These are phyloP conservation scores for Amphimallon solstitiale DNA, from an alignment of 2,888 invertebrate genomes.

Conservation along the genomic window DNA sequence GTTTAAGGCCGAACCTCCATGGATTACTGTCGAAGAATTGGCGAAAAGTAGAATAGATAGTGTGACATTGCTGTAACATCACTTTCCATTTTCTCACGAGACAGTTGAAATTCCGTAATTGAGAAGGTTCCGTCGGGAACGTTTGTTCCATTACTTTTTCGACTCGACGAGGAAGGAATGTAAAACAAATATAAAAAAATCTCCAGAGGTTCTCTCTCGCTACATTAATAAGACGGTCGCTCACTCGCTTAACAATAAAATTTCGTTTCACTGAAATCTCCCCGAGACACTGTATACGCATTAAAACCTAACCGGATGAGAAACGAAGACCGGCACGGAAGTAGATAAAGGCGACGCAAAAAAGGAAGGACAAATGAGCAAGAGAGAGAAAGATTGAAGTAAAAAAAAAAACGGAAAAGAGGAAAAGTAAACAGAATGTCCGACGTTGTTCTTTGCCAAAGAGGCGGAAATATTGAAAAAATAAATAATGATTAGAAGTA, in stretches of 20 bases:
- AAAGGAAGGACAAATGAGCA: no score
- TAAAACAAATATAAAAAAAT: conserved; percentile 52
- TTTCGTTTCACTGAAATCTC: conserved; percentile 1
- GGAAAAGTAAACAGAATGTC: conserved; percentile 24
- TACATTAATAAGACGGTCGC: conserved; percentile 27
- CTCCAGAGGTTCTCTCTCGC: conserved; percentile 9
- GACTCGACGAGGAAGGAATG: conserved; percentile 51
- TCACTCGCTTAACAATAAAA: conserved; percentile 28
- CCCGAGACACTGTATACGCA: no score
- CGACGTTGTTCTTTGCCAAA: conserved; percentile 15
- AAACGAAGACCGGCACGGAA: no score
- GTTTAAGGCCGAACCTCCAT: no score
- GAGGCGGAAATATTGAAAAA: conserved; percentile 29
- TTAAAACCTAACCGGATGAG: no score
- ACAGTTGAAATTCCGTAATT: conserved; percentile 53
- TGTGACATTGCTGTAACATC: no score
- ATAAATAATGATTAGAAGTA: conserved; percentile 23
- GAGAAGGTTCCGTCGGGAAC: conserved; percentile 54
- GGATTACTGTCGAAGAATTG: no score
- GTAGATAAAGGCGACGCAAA: no score
- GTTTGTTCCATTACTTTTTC: conserved; percentile 53
- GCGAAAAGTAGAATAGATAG: no score
- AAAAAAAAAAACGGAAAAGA: not conserved
- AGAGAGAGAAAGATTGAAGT: no score
- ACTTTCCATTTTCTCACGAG: not conserved